Conservation (phyloP, 2,888 invertebrate species). For the Hypselothyrea guttata region DNA sequence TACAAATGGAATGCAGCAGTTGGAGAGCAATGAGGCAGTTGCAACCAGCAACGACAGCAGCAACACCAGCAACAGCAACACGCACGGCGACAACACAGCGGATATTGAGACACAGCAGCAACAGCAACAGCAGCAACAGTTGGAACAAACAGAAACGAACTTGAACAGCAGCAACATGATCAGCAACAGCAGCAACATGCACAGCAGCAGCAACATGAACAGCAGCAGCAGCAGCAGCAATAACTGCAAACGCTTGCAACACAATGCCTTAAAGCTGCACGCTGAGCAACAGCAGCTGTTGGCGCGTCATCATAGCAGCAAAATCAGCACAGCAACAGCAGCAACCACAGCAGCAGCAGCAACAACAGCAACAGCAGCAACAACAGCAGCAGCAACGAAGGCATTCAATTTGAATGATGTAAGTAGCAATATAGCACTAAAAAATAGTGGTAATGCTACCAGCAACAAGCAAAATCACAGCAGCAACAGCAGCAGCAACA, state of each 20-base stretch:
- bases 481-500: slow-evolving; percentile 22
- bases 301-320: no score
- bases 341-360: slow-evolving; percentile 25
- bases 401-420: slow-evolving; percentile 73
- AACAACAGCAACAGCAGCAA: slow-evolving; percentile 28
- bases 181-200: slow-evolving; percentile 17
- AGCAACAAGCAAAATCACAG: slow-evolving; percentile 45
- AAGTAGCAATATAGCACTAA: slow-evolving; percentile 63
- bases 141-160: no score
- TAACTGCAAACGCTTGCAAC: slow-evolving; percentile 51
- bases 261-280: slow-evolving; percentile 47
- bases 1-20: slow-evolving; percentile 46
- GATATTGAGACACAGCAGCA: slow-evolving; percentile 11
- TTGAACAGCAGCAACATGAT: slow-evolving; percentile 7
- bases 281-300: slow-evolving; percentile 40
- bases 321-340: slow-evolving; percentile 38
- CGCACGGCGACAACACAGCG: slow-evolving; percentile 8
- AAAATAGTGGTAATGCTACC: slow-evolving; percentile 63
- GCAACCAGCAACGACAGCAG: slow-evolving; percentile 19
- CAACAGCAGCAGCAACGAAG: slow-evolving; percentile 33
- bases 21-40: slow-evolving; percentile 34
- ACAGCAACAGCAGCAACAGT: slow-evolving; percentile 3
- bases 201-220: slow-evolving; percentile 10
- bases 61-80: slow-evolving; percentile 22
- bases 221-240: slow-evolving; percentile 30